These are phyloP conservation scores for Phorcus lineatus DNA, from an alignment of 2,888 invertebrate species.

Conservation along the genomic window DNA sequence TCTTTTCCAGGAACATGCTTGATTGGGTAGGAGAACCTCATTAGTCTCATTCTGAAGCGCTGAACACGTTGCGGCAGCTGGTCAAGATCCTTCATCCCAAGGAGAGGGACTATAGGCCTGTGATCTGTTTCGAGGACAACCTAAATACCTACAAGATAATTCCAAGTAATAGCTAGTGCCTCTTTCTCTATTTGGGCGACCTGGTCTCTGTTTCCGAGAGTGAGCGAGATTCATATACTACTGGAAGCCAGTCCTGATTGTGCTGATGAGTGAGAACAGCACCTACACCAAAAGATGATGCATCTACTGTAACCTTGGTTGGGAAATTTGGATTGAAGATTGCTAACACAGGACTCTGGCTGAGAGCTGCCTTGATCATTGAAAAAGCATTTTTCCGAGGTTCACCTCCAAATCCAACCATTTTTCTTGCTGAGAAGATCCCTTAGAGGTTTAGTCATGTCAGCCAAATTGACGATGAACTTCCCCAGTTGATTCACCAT, in stretches of 20 bases:
- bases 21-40: no score
- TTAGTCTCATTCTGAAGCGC: no score
- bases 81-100: background rate
- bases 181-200: background rate
- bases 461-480: background rate
- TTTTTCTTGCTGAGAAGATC: background rate
- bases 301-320: background rate
- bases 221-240: background rate
- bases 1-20: no score
- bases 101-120: background rate
- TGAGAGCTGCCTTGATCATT: background rate
- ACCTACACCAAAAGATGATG: background rate
- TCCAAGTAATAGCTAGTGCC: background rate
- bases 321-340: background rate
- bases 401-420: background rate
- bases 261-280: background rate
- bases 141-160: background rate
- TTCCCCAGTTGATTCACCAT: slow-evolving; percentile 8
- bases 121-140: background rate
- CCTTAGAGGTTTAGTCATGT: background rate
- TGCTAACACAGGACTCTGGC: background rate
- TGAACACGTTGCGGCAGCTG: background rate
- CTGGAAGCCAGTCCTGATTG: background rate
- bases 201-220: background rate
- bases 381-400: background rate